Percentiles rank a stretch among this genome's conserved stretches.
These are phyloP conservation scores for Atta cephalotes DNA, from an alignment of 1,140 invertebrate species.

Conservation along the genomic window DNA sequence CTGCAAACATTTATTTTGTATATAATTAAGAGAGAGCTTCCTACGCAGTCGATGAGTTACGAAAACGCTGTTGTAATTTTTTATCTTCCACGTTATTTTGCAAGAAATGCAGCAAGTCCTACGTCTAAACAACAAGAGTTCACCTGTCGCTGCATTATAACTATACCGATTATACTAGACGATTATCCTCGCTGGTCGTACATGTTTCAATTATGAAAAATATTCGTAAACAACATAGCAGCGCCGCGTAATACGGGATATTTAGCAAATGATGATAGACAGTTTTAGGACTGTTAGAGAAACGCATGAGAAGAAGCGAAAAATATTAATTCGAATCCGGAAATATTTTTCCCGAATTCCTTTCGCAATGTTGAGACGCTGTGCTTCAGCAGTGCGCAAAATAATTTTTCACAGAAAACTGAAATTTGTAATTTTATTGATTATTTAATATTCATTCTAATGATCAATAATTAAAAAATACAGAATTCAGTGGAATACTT, in stretches of 20 bases:
- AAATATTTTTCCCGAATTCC: conserved; percentile 3
- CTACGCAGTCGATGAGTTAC: neutral
- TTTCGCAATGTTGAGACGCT: conserved; percentile 25
- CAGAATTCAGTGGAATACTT: neutral
- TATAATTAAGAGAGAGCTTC: neutral
- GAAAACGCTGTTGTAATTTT: neutral
- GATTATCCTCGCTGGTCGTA: conserved; percentile 47
- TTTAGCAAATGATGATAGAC: conserved; percentile 28
- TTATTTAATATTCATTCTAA: conserved; percentile 4
- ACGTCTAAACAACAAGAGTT: neutral
- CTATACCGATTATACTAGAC: conserved; percentile 27
- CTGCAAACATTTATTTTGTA: conserved; percentile 1
- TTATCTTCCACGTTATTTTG: conserved; percentile 16
- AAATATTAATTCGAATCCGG: conserved; percentile 10
- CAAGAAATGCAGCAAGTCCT: conserved; percentile 39
- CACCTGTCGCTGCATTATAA: conserved; percentile 24
- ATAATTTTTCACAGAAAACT: neutral
- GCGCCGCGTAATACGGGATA: conserved; percentile 11
- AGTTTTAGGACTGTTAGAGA: conserved; percentile 11
- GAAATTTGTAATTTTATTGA: conserved; percentile 3
- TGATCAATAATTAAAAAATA: neutral
- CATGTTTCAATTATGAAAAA: conserved; percentile 40
- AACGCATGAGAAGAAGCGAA: conserved; percentile 36
- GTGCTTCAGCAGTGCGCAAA: conserved; percentile 31
- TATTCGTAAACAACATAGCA: conserved; percentile 49